Evolutionary conservation across 2,797 vertebrate species (phyloP).

Genomic region (Parotocinclus haroldoi): DNA sequence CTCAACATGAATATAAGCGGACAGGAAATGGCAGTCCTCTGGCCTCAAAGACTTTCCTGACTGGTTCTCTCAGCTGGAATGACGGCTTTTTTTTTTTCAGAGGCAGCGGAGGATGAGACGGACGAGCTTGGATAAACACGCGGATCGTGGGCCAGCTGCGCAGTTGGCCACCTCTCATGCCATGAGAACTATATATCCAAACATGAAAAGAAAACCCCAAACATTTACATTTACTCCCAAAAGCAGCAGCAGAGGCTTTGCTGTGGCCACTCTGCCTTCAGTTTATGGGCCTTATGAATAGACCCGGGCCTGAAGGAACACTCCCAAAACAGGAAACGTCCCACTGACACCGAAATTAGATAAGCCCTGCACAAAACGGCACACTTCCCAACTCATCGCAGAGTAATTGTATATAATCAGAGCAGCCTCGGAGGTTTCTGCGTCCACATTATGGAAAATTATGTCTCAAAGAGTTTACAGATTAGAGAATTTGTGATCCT

Average conservation of each 20-base stretch:
- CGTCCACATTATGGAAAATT: no score
- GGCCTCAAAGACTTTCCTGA: no score
- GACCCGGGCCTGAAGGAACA: conserved; percentile 66
- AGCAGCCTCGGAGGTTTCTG: no score
- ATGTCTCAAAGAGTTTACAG: no score
- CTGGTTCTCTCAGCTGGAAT: no score
- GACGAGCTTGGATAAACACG: conserved; percentile 58
- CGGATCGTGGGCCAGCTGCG: conserved; percentile 59
- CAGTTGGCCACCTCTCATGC: conserved; percentile 63
- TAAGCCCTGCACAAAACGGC: no score
- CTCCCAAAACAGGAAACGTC: conserved; percentile 59
- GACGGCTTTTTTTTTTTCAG: conserved; percentile 35
- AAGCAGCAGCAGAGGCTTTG: conserved; percentile 58
- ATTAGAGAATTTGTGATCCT: no score
- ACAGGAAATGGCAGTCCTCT: no score
- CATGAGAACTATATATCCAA: conserved; percentile 69
- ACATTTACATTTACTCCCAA: conserved; percentile 71
- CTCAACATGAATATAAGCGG: no score
- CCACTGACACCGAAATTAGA: conserved; percentile 50
- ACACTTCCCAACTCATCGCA: no score
- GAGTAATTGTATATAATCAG: no score
- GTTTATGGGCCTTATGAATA: conserved; percentile 65
- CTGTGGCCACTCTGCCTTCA: conserved; percentile 63
- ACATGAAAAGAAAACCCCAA: conserved; percentile 70
- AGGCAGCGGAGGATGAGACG: conserved; percentile 38